Evolutionary conservation across 2,797 vertebrate genomes (phyloP).

Genomic region (Oryzias dopingdopingensis): DNA sequence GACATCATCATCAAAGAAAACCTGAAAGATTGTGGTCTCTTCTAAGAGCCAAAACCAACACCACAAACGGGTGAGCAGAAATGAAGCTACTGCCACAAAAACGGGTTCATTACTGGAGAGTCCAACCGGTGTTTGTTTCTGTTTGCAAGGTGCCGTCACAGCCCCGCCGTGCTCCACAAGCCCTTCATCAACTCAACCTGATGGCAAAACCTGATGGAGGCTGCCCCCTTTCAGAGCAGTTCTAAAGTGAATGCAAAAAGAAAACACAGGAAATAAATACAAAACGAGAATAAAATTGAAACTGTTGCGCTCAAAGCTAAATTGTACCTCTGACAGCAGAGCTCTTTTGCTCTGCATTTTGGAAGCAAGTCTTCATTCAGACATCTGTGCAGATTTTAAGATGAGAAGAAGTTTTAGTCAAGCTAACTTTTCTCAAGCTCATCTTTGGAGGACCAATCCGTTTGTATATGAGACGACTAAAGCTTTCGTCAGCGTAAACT

Average conservation of each 20-base stretch:
- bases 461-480: slow-evolving; percentile 37
- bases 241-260: slow-evolving; percentile 22
- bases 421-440: slow-evolving; percentile 34
- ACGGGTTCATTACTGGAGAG: neutral
- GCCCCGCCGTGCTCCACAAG: slow-evolving; percentile 24
- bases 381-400: slow-evolving; percentile 36
- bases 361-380: slow-evolving; percentile 24
- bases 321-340: slow-evolving; percentile 50
- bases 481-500: slow-evolving; percentile 41
- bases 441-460: slow-evolving; percentile 42
- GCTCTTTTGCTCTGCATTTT: slow-evolving; percentile 23
- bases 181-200: slow-evolving; percentile 24
- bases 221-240: slow-evolving; percentile 19
- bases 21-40: slow-evolving; percentile 97
- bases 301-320: slow-evolving; percentile 40
- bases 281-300: slow-evolving; percentile 5
- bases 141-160: slow-evolving; percentile 38
- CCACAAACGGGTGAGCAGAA: slow-evolving; percentile 36
- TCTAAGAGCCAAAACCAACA: slow-evolving; percentile 75
- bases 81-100: neutral
- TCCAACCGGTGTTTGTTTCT: slow-evolving; percentile 6
- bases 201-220: slow-evolving; percentile 38
- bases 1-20: slow-evolving; percentile 99
- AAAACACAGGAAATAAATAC: neutral
- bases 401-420: slow-evolving; percentile 49